These are phyloP conservation scores for Acipenser transmontanus DNA, from an alignment of 2,797 vertebrate genomes.

Conservation along the genomic window DNA sequence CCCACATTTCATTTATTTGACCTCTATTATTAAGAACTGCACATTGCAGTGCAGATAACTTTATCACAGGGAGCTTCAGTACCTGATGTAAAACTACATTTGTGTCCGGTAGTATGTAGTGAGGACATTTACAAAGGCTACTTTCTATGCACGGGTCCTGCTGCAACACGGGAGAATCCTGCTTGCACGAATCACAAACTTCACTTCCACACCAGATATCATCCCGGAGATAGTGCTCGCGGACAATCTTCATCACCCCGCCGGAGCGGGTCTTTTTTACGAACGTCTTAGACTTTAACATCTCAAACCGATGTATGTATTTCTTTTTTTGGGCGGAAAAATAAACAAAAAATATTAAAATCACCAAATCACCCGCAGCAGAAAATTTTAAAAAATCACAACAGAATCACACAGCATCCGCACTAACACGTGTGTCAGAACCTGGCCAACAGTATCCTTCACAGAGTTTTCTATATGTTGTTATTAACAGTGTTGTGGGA, in stretches of 20 bases:
- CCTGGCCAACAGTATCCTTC: conserved; percentile 4
- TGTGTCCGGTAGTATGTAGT: conserved; percentile 85
- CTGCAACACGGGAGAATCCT: conserved; percentile 47
- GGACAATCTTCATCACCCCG: conserved; percentile 83
- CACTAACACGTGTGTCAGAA: conserved; percentile 10
- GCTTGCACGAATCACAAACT: conserved; percentile 63
- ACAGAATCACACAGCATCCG: neutral
- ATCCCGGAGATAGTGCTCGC: conserved; percentile 90
- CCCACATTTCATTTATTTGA: too few species aligned
- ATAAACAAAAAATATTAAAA: neutral
- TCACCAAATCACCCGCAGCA: neutral
- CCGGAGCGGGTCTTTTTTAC: conserved; percentile 86
- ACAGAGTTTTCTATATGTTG: conserved; percentile 8
- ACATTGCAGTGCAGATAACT: too few species aligned
- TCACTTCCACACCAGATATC: conserved; percentile 86
- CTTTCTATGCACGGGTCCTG: conserved; percentile 63
- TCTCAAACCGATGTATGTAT: conserved; percentile 28
- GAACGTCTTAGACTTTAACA: conserved; percentile 89
- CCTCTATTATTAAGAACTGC: too few species aligned
- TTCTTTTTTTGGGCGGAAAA: conserved; percentile 4
- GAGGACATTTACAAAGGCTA: conserved; percentile 67
- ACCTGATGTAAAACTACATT: conserved; percentile 93
- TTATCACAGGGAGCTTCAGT: conserved; percentile 5
- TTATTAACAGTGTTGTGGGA: too few species aligned
- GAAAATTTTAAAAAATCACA: too few species aligned